Base-by-base conservation (phyloP, 2,888 invertebrate genomes). In the Chrysopilus asiliformis region DNA sequence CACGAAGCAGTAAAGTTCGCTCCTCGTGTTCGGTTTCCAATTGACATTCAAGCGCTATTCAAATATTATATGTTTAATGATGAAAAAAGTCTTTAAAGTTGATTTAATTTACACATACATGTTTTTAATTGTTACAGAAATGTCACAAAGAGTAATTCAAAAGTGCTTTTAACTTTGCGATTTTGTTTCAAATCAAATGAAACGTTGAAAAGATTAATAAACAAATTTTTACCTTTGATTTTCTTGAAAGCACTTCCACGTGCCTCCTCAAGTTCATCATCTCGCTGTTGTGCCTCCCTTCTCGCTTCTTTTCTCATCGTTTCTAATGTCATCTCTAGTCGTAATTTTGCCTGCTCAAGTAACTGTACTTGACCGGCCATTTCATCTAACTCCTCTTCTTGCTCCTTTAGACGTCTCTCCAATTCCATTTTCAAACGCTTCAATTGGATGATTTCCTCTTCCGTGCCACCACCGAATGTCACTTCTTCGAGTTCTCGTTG, bases 331-430 rank as follows among this genome's bases (percentile, higher is more conserved):
- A 95, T 94, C 64, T 95, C 93, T 45, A 95, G 67, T 2, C 93
- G 74, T 17, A 94, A 69, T 60, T 93, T 94, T 2, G 89, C 84
- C 60, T 91, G 91, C 58, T 94, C 91, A 53, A 95, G 65, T 49
- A 93, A 68, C 60, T 77, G 78, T 52, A 87, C 81, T 65, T 86
- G 84, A 4, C 90, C 93, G 3, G 93, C 91, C 55, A 93, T 72
- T 56, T 97, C 95, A 55, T 95, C 95, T 34, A 95, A 67, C 59
- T 95, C 95, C 57, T 95, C 94, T 56, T 94, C 94, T 64, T 85
- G 85, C 55, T 86, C 85, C 43, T 87, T 76, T 19, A 79, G 67
- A 44, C 86, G 78, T 27, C 84, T 69, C 59, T 94, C 93, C 42
- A 90, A 71, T 47, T 94, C 93, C 45, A 86, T 77, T 57, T 87